phyloP scores from a whole-genome alignment of 2,113 vertebrate genomes.

The Lycocorax pyrrhopterus region DNA sequence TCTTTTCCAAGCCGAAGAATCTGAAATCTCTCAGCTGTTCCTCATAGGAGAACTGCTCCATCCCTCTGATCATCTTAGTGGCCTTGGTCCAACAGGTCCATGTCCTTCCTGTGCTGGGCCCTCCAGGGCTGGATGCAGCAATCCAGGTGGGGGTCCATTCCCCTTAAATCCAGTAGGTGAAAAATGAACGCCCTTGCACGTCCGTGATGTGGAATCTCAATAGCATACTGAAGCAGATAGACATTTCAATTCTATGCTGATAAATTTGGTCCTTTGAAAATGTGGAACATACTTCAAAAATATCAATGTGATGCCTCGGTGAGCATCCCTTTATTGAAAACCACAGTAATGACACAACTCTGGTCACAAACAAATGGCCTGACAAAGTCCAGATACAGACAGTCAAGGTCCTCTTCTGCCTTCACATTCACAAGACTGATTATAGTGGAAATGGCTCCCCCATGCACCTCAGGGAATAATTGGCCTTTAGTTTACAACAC shows the following conservation, averaged over 20 bases:
- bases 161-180: neutral
- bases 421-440: conserved; percentile 8
- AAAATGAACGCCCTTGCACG: neutral
- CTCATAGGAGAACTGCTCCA: neutral
- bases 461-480: neutral
- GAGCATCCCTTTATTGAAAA: conserved; percentile 35
- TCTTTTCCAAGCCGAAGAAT: neutral
- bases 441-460: neutral
- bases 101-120: neutral
- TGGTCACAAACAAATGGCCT: conserved; percentile 28
- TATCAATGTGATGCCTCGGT: conserved; percentile 27
- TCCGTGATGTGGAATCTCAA: neutral
- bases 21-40: neutral
- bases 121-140: neutral
- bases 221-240: neutral
- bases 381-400: neutral
- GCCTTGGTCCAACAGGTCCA: accelerated
- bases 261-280: conserved; percentile 40
- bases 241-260: conserved; percentile 22
- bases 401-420: conserved; percentile 4
- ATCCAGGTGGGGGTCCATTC: neutral
- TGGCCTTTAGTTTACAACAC: conserved; percentile 5
- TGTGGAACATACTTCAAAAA: conserved; percentile 16
- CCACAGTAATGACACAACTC: neutral
- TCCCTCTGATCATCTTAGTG: neutral